Percentiles rank a stretch among this genome's conserved stretches.
Evolutionary conservation across 2,888 invertebrate species (phyloP).

Genomic region (Teleiodes luculella): DNA sequence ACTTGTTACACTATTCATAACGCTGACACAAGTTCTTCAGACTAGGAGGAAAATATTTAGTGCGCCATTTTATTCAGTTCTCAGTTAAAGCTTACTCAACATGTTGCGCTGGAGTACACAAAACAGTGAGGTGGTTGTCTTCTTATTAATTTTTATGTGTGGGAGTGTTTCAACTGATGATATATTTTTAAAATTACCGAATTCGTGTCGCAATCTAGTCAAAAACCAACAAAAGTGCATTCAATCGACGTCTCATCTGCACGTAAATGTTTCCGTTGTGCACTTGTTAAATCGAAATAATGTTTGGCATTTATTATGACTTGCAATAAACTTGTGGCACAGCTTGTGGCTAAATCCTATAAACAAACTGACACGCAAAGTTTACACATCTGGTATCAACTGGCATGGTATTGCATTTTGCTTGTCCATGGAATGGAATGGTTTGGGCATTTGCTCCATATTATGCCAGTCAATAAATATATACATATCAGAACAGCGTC

Average conservation of each 20-base stretch:
- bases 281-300: not conserved
- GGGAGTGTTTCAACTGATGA: not conserved
- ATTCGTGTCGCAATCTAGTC: too few species aligned
- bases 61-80: not conserved
- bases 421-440: not conserved
- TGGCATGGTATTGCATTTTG: not conserved
- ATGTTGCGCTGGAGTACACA: slow-evolving; percentile 59
- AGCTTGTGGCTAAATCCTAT: not conserved
- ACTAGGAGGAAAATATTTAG: slow-evolving; percentile 3
- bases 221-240: not conserved
- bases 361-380: not conserved
- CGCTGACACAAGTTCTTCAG: slow-evolving; percentile 16
- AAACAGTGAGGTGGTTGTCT: slow-evolving; percentile 44
- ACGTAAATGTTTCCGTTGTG: not conserved
- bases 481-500: too few species aligned
- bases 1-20: slow-evolving; percentile 33
- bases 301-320: not conserved
- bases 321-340: not conserved
- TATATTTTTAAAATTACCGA: too few species aligned
- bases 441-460: too few species aligned
- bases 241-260: not conserved
- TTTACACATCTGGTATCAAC: not conserved
- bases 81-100: slow-evolving; percentile 16
- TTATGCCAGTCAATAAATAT: too few species aligned
- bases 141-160: not conserved